Evolutionary conservation across 2,113 vertebrate species (phyloP), one percentile per base, ranked within the genome.

Genomic region (Bucco capensis): DNA sequence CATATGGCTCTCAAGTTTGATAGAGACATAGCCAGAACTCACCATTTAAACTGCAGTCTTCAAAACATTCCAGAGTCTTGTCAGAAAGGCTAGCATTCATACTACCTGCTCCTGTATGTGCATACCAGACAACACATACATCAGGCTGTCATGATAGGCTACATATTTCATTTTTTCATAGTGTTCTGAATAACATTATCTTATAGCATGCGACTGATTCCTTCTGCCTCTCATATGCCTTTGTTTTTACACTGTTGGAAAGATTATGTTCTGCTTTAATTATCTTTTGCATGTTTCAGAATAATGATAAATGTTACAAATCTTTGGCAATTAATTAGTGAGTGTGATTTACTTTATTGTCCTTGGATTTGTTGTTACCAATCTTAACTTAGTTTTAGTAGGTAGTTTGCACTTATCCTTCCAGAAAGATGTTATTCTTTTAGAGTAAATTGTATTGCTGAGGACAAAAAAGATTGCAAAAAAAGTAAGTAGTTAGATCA

Each of bases 401-500:
- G 21, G 10, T 44, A 46, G 10, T 83, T 87, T 70, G 31, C 61
- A 69, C 14, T 57, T 62, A n/a, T 33, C 19, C 25, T 84, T 54
- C 46, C 10, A 42, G 24, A 71, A 56, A 46, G 3, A 58, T 23
- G 16, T 33, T 64, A 19, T 18, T 47, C 17, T 74, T 75, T 31
- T n/a, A 84, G 47, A 70, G 49, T 31, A 38, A 70, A 42, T n/a
- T 19, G 7, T 64, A 60, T 54, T 66, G 10, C 15, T 44, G 31
- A 18, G 3, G 3, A 2, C 3, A 0, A 8, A 12, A 4, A 25
- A 74, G 3, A 44, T 40, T 61, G 24, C 8, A 40, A 65, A 56
- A 38, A 25, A 8, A 5, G 14, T 28, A 50, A 60, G 25, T 21
- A 49, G 12, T 53, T 60, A 58, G 11, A 44, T 87, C 46, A 44